phyloP scores from a whole-genome alignment of 1,140 invertebrate genomes.

The Meteorus sp. region DNA sequence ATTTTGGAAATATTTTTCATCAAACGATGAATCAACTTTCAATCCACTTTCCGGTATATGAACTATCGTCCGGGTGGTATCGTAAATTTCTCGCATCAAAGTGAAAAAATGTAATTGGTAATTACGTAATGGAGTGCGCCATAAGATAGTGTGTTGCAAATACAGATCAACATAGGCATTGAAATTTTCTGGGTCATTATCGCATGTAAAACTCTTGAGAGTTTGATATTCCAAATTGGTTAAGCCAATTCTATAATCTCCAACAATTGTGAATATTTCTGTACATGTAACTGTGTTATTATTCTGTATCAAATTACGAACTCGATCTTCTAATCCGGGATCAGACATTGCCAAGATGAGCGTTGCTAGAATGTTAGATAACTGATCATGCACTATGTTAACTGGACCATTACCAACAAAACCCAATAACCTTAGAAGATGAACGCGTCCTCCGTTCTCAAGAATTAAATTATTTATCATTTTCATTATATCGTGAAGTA shows the following conservation, averaged over 20 bases:
- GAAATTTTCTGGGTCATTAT: constrained; percentile 41
- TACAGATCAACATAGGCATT: constrained; percentile 43
- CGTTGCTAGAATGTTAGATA: constrained; percentile 42
- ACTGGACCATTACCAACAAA: constrained; percentile 40
- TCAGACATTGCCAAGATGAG: constrained; percentile 44
- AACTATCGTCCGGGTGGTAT: constrained; percentile 28
- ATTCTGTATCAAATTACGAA: constrained; percentile 21
- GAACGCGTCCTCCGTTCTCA: constrained; percentile 28
- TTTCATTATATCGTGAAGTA: constrained; percentile 35
- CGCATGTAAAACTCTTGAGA: constrained; percentile 47
- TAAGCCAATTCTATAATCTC: constrained; percentile 34
- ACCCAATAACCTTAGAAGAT: constrained; percentile 42
- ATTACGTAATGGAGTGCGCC: constrained; percentile 33
- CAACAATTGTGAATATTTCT: constrained; percentile 41
- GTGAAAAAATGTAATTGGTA: constrained; percentile 36
- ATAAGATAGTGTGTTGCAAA: constrained; percentile 31
- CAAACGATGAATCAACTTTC: constrained; percentile 35
- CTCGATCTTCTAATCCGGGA: constrained; percentile 32
- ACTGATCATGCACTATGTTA: constrained; percentile 36
- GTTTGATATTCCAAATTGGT: constrained; percentile 38
- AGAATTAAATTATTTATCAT: constrained; percentile 29
- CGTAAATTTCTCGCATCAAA: constrained; percentile 33
- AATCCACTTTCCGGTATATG: constrained; percentile 16
- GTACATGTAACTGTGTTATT: constrained; percentile 33
- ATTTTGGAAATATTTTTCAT: constrained; percentile 31